Conservation (phyloP, 1,140 invertebrate species). For the Venustaconcha ellipsiformis region DNA sequence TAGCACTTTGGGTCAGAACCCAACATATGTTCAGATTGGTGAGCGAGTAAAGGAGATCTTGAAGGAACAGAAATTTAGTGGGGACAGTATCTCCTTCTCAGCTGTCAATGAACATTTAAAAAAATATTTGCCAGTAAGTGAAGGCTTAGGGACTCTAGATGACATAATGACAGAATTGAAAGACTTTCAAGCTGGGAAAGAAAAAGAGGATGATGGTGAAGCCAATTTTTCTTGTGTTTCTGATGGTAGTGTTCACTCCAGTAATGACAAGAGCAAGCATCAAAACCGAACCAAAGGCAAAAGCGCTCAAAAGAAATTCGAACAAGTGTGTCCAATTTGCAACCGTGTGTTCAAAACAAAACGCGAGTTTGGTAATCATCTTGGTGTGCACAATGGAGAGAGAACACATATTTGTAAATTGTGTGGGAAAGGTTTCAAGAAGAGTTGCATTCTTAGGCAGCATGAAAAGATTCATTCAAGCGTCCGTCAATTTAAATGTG, state of each 20-base stretch:
- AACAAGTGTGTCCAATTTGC: constrained; percentile 1
- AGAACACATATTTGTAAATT: constrained; percentile 2
- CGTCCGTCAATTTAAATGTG: too few species aligned
- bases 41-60: constrained; percentile 10
- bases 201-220: background rate
- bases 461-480: constrained; percentile 18
- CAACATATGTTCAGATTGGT: constrained; percentile 17
- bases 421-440: constrained; percentile 18
- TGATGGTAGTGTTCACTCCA: background rate
- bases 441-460: constrained; percentile 2
- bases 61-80: background rate
- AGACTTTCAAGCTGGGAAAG: background rate
- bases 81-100: background rate
- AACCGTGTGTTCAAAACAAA: background rate
- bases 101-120: background rate
- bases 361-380: constrained; percentile 8
- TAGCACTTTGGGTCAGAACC: constrained; percentile 4
- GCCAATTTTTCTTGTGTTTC: background rate
- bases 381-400: constrained; percentile 7
- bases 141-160: background rate
- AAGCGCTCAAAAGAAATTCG: background rate
- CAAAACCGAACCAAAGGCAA: background rate
- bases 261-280: background rate
- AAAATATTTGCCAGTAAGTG: background rate
- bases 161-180: background rate